Evolutionary conservation across 2,113 vertebrate genomes (phyloP).

Genomic region (Lucifuga dentata): DNA sequence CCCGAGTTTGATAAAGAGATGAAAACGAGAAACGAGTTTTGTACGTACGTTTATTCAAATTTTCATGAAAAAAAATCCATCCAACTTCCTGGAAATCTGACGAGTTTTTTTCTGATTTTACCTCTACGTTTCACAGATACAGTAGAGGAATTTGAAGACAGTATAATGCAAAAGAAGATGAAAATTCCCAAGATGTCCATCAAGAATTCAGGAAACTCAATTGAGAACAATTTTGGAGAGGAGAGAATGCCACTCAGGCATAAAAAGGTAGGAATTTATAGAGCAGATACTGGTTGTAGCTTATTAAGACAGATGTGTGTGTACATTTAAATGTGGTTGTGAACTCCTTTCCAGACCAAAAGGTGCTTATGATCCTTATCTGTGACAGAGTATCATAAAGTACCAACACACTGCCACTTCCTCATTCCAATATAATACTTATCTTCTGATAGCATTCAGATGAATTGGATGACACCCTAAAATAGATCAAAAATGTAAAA

Average conservation of each 20-base stretch:
- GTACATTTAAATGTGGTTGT: not conserved
- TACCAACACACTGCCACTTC: not conserved
- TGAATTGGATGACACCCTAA: too few relatives aligned
- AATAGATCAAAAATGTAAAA: too few relatives aligned
- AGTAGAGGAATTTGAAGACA: slow-evolving; percentile 94
- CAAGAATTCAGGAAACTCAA: slow-evolving; percentile 91
- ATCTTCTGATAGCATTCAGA: not conserved
- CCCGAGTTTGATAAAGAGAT: slow-evolving; percentile 1
- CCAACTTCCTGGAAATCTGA: slow-evolving; percentile 38
- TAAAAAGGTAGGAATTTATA: slow-evolving; percentile 89
- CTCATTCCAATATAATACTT: not conserved
- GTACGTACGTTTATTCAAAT: not conserved
- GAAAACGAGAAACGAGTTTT: not conserved
- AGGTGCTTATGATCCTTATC: not conserved
- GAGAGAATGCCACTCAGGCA: slow-evolving; percentile 95
- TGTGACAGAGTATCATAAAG: not conserved
- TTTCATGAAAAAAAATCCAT: slow-evolving; percentile 3
- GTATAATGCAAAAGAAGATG: slow-evolving; percentile 99
- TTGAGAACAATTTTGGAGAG: slow-evolving; percentile 94
- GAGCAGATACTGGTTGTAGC: not conserved
- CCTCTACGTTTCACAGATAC: slow-evolving; percentile 73
- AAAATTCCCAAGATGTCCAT: slow-evolving; percentile 99
- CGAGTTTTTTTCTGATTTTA: slow-evolving; percentile 29
- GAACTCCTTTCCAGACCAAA: not conserved
- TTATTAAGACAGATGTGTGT: not conserved